Evolutionary conservation across 2,797 vertebrate genomes (phyloP).

Genomic region (Champsocephalus esox): DNA sequence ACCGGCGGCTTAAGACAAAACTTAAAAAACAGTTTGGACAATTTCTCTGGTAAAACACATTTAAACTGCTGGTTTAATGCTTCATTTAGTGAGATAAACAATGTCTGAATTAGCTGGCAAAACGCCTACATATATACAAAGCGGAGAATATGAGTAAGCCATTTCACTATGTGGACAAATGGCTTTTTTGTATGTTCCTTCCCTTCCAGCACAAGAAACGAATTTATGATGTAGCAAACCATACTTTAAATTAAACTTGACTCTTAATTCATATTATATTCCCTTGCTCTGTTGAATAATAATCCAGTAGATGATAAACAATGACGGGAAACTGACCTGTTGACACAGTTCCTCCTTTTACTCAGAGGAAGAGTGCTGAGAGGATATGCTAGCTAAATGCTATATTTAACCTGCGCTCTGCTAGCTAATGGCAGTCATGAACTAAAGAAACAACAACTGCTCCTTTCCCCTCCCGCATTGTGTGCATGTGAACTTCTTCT

Average conservation of each 20-base stretch:
- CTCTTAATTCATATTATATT: not conserved
- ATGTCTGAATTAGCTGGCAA: not conserved
- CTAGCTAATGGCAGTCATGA: slow-evolving; percentile 2
- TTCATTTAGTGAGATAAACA: not conserved
- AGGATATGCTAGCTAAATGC: slow-evolving; percentile 17
- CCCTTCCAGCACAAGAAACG: not conserved
- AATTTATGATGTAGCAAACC: not conserved
- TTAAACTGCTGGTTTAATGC: not conserved
- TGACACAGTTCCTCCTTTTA: slow-evolving; percentile 72
- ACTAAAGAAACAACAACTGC: slow-evolving; percentile 35
- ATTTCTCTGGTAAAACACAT: not conserved
- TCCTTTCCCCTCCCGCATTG: slow-evolving; percentile 12
- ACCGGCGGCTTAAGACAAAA: not conserved
- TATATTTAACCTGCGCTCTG: slow-evolving; percentile 60
- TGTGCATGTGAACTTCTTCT: not conserved
- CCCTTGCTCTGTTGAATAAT: not conserved
- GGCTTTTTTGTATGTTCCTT: not conserved
- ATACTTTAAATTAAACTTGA: not conserved
- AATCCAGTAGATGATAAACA: slow-evolving; percentile 17
- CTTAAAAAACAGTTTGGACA: not conserved
- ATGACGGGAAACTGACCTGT: slow-evolving; percentile 70
- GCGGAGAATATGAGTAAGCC: not conserved
- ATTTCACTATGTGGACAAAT: not conserved
- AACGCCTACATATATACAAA: not conserved
- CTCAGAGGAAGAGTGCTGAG: slow-evolving; percentile 61